phyloP scores from a whole-genome alignment of 2,888 invertebrate species.

The Agrilus cyanescens region DNA sequence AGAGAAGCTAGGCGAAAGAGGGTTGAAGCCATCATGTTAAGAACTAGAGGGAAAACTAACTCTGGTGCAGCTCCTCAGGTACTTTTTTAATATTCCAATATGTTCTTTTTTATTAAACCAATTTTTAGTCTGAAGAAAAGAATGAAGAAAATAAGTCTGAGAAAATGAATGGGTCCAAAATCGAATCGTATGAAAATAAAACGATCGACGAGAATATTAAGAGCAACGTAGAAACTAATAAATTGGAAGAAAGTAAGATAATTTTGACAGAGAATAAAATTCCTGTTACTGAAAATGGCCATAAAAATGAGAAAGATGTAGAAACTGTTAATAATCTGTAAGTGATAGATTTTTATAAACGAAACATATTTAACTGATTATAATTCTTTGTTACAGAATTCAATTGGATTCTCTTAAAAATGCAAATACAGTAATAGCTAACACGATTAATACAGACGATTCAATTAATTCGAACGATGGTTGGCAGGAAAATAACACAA shows the following conservation, averaged over 20 bases:
- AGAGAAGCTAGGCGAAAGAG: slow-evolving; percentile 77
- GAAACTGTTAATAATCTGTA: slow-evolving; percentile 36
- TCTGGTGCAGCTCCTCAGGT: slow-evolving; percentile 17
- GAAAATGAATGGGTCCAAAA: slow-evolving; percentile 30
- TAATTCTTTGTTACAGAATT: slow-evolving; percentile 27
- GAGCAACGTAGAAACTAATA: too few species aligned
- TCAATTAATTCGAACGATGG: slow-evolving; percentile 36
- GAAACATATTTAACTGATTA: background rate
- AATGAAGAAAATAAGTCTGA: slow-evolving; percentile 22
- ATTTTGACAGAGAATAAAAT: too few species aligned
- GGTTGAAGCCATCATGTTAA: slow-evolving; percentile 85
- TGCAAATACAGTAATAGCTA: slow-evolving; percentile 33
- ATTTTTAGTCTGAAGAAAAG: slow-evolving; percentile 23
- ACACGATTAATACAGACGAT: slow-evolving; percentile 31
- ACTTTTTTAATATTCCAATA: background rate
- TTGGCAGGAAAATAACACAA: slow-evolving; percentile 31
- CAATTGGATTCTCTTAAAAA: slow-evolving; percentile 34
- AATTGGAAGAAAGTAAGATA: too few species aligned
- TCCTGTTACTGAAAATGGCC: slow-evolving; percentile 19
- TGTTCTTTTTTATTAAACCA: too few species aligned
- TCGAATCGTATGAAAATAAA: slow-evolving; percentile 9
- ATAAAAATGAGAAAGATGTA: slow-evolving; percentile 31
- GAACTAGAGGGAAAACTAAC: slow-evolving; percentile 54
- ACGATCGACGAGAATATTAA: too few species aligned
- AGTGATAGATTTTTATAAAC: slow-evolving; percentile 19